These are phyloP conservation scores for Sarcophaga variegata DNA, from an alignment of 2,888 invertebrate genomes.

Conservation along the genomic window DNA sequence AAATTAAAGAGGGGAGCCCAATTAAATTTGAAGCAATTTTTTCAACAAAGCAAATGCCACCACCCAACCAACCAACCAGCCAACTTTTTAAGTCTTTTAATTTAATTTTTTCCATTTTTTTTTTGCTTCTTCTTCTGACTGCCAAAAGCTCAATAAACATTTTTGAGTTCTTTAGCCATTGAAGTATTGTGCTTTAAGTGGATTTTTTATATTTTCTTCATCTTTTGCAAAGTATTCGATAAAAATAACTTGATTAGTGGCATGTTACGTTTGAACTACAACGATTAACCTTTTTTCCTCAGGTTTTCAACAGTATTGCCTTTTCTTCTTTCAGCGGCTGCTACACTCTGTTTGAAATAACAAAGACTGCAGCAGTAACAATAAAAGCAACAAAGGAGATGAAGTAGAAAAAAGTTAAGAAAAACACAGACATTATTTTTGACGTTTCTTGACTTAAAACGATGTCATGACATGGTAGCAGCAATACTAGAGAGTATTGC, in stretches of 20 bases:
- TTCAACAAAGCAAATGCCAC: too few relatives aligned
- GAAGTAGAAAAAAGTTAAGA: slow-evolving; percentile 27
- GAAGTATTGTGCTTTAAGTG: slow-evolving; percentile 33
- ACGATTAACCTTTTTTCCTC: slow-evolving; percentile 65
- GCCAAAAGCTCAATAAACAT: slow-evolving; percentile 46
- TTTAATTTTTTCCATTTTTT: neutral
- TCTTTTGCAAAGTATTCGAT: slow-evolving; percentile 37
- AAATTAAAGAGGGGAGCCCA: too few relatives aligned
- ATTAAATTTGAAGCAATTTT: too few relatives aligned
- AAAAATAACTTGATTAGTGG: slow-evolving; percentile 68
- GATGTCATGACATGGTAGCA: slow-evolving; percentile 65
- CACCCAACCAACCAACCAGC: too few relatives aligned
- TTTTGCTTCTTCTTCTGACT: slow-evolving; percentile 5
- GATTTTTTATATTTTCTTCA: too few relatives aligned
- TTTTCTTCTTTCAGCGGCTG: slow-evolving; percentile 12
- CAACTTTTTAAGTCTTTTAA: neutral
- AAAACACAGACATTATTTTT: slow-evolving; percentile 54
- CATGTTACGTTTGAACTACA: slow-evolving; percentile 64
- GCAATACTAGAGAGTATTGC: slow-evolving; percentile 17
- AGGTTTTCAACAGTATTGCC: slow-evolving; percentile 35
- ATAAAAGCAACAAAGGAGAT: too few relatives aligned
- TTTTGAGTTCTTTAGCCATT: slow-evolving; percentile 41
- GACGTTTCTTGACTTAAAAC: slow-evolving; percentile 60
- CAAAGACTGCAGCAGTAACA: neutral
- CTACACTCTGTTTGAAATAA: too few relatives aligned